Conservation (phyloP, 2,797 vertebrate genomes). For the Florisuga fusca region DNA sequence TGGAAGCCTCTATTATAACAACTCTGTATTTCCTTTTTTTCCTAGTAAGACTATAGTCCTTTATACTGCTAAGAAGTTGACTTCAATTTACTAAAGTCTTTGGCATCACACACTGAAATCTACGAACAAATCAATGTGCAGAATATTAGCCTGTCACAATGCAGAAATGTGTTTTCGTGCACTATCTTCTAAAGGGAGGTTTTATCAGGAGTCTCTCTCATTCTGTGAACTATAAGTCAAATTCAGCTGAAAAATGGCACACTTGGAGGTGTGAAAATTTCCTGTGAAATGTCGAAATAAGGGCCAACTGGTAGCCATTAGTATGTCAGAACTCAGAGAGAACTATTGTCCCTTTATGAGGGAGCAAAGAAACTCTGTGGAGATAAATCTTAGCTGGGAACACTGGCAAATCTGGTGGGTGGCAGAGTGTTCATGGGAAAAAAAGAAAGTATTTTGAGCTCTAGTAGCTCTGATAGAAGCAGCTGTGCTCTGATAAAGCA, state of each 20-base stretch:
- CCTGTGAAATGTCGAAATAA: conserved; percentile 42
- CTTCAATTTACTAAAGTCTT: conserved; percentile 19
- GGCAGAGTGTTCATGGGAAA: conserved; percentile 6
- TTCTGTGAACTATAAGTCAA: conserved; percentile 46
- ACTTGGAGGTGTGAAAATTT: conserved; percentile 35
- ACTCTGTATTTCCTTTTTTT: background rate
- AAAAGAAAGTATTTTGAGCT: conserved; percentile 16
- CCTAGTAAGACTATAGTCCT: background rate
- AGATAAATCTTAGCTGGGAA: conserved; percentile 44
- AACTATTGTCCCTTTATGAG: conserved; percentile 48
- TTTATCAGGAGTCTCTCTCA: conserved; percentile 24
- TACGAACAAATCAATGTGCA: conserved; percentile 46
- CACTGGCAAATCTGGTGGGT: background rate
- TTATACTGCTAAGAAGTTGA: background rate
- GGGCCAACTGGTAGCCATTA: conserved; percentile 25
- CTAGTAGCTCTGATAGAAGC: background rate
- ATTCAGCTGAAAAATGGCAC: conserved; percentile 56
- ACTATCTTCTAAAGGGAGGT: conserved; percentile 43
- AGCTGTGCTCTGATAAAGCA: background rate
- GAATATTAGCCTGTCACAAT: conserved; percentile 62
- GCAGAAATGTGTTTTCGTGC: conserved; percentile 55
- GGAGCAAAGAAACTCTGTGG: background rate
- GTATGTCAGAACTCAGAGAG: conserved; percentile 37
- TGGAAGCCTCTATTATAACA: background rate
- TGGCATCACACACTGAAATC: conserved; percentile 18